Percentiles rank a stretch among this genome's conserved stretches.
Conservation (phyloP, 2,888 invertebrate genomes). For the Hirtodrosophila trivittata region DNA sequence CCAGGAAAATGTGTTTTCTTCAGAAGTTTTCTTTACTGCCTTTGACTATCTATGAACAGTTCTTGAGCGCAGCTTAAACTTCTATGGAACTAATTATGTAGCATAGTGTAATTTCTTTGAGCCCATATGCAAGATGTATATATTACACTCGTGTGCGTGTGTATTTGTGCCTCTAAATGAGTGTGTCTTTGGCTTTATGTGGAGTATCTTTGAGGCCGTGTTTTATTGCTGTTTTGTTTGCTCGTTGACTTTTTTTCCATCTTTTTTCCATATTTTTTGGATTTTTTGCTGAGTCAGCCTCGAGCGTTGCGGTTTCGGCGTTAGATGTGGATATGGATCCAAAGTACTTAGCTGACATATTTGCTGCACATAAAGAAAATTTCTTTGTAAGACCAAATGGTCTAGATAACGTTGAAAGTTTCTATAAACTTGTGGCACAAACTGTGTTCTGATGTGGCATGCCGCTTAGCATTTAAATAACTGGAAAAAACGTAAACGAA, state of each 20-base stretch:
- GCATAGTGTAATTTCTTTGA: constrained; percentile 55
- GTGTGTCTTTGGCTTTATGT: constrained; percentile 34
- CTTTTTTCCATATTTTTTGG: constrained; percentile 7
- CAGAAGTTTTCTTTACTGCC: no score
- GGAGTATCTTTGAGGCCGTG: constrained; percentile 62
- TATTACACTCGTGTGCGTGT: constrained; percentile 13
- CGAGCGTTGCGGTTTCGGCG: constrained; percentile 39
- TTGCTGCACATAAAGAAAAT: constrained; percentile 62
- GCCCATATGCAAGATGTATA: constrained; percentile 49
- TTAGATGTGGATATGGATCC: constrained; percentile 61
- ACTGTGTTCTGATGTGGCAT: no score
- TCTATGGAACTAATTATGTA: constrained; percentile 1
- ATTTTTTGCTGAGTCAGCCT: constrained; percentile 69
- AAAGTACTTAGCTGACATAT: constrained; percentile 74
- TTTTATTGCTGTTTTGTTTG: constrained; percentile 74
- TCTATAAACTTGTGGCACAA: no score
- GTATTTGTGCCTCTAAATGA: constrained; percentile 22
- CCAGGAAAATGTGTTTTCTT: no score
- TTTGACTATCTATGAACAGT: no score
- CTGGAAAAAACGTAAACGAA: constrained; percentile 13
- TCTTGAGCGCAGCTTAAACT: neutral
- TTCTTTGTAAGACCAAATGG: constrained; percentile 70
- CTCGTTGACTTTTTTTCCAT: constrained; percentile 58
- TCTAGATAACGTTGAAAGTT: constrained; percentile 71
- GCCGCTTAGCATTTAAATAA: constrained; percentile 62